Percentiles rank a stretch among this genome's conserved stretches.
phyloP scores from a whole-genome alignment of 2,113 vertebrate genomes.

The Myrmecophaga tridactyla region DNA sequence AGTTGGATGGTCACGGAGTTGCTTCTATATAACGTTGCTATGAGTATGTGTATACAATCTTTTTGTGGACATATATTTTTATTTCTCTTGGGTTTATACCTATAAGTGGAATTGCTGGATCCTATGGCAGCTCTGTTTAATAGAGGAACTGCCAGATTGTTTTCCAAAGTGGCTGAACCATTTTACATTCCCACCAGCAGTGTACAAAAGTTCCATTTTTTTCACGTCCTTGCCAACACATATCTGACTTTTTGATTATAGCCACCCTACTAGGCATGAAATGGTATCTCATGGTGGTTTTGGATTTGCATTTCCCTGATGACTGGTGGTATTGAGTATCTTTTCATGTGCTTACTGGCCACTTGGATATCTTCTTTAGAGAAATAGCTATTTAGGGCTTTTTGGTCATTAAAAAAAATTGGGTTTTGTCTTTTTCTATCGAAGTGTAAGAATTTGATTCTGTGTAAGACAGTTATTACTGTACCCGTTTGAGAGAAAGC shows the following conservation, averaged over 20 bases:
- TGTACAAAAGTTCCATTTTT: neutral
- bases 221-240: neutral
- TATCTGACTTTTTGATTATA: neutral
- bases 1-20: neutral
- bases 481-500: neutral
- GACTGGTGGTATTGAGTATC: neutral
- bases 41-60: neutral
- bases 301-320: conserved; percentile 18
- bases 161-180: neutral
- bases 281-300: neutral
- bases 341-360: neutral
- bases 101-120: neutral
- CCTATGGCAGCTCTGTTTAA: neutral
- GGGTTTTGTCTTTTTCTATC: neutral
- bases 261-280: neutral
- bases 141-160: neutral
- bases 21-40: neutral
- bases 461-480: neutral
- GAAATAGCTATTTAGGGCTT: neutral
- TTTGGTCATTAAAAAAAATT: conserved; percentile 32
- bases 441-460: neutral
- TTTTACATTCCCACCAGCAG: neutral
- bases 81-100: neutral
- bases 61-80: neutral
- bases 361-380: conserved; percentile 14